Base-by-base conservation (phyloP, 1,140 invertebrate genomes). In the Elymnias hypermnestra region DNA sequence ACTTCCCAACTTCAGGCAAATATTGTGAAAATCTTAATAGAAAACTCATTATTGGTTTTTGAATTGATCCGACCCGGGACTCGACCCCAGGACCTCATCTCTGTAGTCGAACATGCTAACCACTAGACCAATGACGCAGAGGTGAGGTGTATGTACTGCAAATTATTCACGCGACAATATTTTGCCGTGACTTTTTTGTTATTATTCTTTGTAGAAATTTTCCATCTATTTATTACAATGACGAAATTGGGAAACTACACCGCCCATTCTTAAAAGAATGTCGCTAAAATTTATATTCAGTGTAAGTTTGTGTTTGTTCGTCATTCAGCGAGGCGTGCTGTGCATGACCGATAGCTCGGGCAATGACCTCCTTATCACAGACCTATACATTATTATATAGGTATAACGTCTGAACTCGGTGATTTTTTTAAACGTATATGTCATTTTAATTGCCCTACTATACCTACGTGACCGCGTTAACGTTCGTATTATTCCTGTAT, bases 331-430 rank as follows among this genome's bases (percentile, higher is more conserved):
- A 44, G 44, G 45, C 40, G 55, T 40, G 45, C 53, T 40, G 54
- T 57, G 57, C 56, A 63, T 74, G 75, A 76, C 72, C 72, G 75
- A 79, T 79, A 79, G 63, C 59, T 41, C 23, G 75, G 65, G 28
- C 72, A 68, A 53, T 63, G 65, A 70, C 62, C 72, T 53, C 52
- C 63, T 79, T 79, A 79, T 79, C 72, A 76, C 41, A 47, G 49
- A 67, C 53, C 41, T 60, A 63, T 53, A 52, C 57, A 58, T n/a
- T 17, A 36, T 5, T 21, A 21, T n/a, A 14, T 36, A 33, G n/a
- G 13, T 3, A 15, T 17, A 67, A 59, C 42, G 53, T 29, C 50
- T 63, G 49, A 44, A 54, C 45, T 38, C 26, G 19, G 23, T 49
- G 43, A 53, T 62, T 36, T 33, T n/a, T n/a, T 36, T 36, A 13